phyloP scores from a whole-genome alignment of 2,888 invertebrate genomes.

The Synanthedon tipuliformis region DNA sequence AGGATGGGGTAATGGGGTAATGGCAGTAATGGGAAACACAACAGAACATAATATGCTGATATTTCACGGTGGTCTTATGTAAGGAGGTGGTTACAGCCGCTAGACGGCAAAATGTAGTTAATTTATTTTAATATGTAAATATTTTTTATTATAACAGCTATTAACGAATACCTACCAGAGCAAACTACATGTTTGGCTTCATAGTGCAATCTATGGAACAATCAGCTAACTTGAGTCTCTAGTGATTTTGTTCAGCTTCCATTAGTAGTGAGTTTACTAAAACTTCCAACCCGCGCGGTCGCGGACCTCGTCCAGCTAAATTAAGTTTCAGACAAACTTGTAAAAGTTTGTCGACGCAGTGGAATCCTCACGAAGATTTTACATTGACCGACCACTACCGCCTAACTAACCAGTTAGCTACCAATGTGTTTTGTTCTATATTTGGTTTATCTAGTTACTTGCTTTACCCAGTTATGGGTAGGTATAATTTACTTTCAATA shows the following conservation, averaged over 20 bases:
- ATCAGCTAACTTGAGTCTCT: constrained; percentile 2
- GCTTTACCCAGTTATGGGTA: too few relatives aligned
- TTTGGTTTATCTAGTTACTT: too few relatives aligned
- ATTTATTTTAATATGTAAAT: neutral
- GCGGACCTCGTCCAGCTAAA: constrained; percentile 29
- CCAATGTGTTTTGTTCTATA: too few relatives aligned
- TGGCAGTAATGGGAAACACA: too few relatives aligned
- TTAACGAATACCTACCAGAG: neutral
- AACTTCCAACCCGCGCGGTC: constrained; percentile 28
- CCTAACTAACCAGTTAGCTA: neutral
- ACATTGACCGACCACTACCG: constrained; percentile 7
- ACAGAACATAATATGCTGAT: too few relatives aligned
- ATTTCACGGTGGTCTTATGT: too few relatives aligned
- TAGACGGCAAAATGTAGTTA: neutral
- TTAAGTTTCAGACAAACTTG: constrained; percentile 35
- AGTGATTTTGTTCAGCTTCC: constrained; percentile 19
- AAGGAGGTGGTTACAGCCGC: too few relatives aligned
- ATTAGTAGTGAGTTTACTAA: constrained; percentile 21
- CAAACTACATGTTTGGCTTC: neutral
- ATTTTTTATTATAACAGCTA: neutral
- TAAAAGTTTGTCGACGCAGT: constrained; percentile 22
- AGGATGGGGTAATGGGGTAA: too few relatives aligned
- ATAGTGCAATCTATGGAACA: neutral
- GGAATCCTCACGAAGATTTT: constrained; percentile 26
- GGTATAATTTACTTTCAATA: too few relatives aligned